Conservation (phyloP, 2,888 invertebrate genomes). For the Synergus gifuensis region DNA sequence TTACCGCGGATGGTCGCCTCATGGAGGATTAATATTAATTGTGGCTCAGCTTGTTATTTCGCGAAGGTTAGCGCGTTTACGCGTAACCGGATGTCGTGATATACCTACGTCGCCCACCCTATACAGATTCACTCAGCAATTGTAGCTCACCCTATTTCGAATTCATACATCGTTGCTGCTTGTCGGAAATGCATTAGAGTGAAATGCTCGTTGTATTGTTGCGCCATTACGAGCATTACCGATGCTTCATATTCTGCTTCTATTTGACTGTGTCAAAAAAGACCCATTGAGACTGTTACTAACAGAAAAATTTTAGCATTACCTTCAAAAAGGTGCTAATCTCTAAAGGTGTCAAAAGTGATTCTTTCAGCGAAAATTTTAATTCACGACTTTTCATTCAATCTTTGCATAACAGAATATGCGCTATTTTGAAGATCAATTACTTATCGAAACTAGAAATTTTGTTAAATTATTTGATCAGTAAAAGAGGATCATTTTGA, state of each 20-base stretch:
- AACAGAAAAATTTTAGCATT: not conserved
- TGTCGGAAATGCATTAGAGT: slow-evolving; percentile 62
- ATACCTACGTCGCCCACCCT: slow-evolving; percentile 31
- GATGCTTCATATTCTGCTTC: slow-evolving; percentile 43
- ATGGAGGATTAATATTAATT: slow-evolving; percentile 54
- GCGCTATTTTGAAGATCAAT: no score
- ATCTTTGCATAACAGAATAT: no score
- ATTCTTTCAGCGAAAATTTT: no score
- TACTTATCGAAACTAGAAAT: no score
- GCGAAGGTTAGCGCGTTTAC: slow-evolving; percentile 44
- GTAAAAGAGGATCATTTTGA: no score
- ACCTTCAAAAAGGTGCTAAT: not conserved
- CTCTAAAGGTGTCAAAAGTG: not conserved
- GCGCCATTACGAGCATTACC: slow-evolving; percentile 67
- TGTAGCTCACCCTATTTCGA: slow-evolving; percentile 50
- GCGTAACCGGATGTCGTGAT: slow-evolving; percentile 46
- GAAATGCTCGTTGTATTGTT: slow-evolving; percentile 63
- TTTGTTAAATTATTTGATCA: no score
- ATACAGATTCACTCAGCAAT: slow-evolving; percentile 49
- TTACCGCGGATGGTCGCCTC: slow-evolving; percentile 30
- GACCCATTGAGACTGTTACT: not conserved
- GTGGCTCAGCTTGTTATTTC: slow-evolving; percentile 43
- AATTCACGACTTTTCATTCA: no score
- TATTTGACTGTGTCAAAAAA: slow-evolving; percentile 43
- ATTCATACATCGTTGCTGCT: slow-evolving; percentile 44